Base-by-base conservation (phyloP, 92 coral and sea anemone species). In the Zoanthus solanderi region DNA sequence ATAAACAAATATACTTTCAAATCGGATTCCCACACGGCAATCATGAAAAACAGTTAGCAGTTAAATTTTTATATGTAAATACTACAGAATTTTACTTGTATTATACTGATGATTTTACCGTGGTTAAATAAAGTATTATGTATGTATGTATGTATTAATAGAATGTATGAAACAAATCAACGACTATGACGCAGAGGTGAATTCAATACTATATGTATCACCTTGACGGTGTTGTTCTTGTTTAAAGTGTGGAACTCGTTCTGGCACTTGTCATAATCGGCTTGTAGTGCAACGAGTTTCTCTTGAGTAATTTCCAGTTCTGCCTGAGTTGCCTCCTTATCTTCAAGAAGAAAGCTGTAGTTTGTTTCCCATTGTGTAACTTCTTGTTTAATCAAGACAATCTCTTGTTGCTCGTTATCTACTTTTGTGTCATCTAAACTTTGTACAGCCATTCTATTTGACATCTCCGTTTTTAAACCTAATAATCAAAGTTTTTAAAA, bases 241-340 rank as follows among this genome's bases (percentile, higher is more conserved):
- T 61, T 91, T 78, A 60, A 69, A 42, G 76, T 37, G 53, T 75
- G 84, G 13, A 92, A 48, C 16, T 89, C 91, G 5, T 79, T 60
- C 72, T 85, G 90, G 18, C 76, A 76, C 71, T 83, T 88, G 58
- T 92, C 93, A 56, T 79, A 90, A 46, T 92, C 95, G n/a, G 85
- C 92, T 67, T 92, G 94, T 11, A 88, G 50, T 23, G 68, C 87
- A 0, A 88, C 84, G 18, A 88, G 28, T 56, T 89, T 88, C 63
- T 85, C 87, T 31, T 90, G 95, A 76, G 93, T 16, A 32, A 71
- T 74, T 82, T 71, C 79, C 11, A 90, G 46, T 28, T 92, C 95
- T 0, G 30, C 85, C 45, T 92, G 92, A 12, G 90, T 79, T 0
- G 66, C 75, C 71, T 94, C 94, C 45, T 94, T 92, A 34, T 94